Evolutionary conservation across 2,888 invertebrate genomes (phyloP).

Genomic region (Lycaena phlaeas): DNA sequence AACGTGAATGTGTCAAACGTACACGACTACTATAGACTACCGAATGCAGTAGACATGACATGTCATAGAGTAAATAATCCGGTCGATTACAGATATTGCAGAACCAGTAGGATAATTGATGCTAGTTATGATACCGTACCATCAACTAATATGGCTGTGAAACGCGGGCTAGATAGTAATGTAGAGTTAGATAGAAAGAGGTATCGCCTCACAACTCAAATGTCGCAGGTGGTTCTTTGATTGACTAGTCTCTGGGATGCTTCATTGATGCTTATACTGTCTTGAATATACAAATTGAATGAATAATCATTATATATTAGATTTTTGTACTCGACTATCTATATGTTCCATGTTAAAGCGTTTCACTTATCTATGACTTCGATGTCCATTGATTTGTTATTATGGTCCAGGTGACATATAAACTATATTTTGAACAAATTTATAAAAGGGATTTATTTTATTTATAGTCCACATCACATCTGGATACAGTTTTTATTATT

Average conservation of each 20-base stretch:
- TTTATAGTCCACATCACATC: too few relatives aligned
- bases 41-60: constrained; percentile 36
- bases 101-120: constrained; percentile 46
- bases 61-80: constrained; percentile 40
- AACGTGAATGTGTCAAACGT: constrained; percentile 23
- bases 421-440: too few relatives aligned
- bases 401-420: too few relatives aligned
- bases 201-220: constrained; percentile 43
- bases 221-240: constrained; percentile 62
- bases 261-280: too few relatives aligned
- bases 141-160: constrained; percentile 46
- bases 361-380: too few relatives aligned
- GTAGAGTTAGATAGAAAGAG: constrained; percentile 51
- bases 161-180: constrained; percentile 42
- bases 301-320: too few relatives aligned
- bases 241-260: constrained; percentile 30
- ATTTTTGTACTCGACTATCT: too few relatives aligned
- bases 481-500: too few relatives aligned
- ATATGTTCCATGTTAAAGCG: too few relatives aligned
- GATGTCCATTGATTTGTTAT: too few relatives aligned
- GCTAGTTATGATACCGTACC: constrained; percentile 41
- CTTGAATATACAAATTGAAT: too few relatives aligned
- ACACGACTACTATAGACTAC: constrained; percentile 34
- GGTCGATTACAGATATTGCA: constrained; percentile 46
- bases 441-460: too few relatives aligned